Conservation (phyloP, 2,797 vertebrate genomes). For the Microctenopoma stevenorrisi region DNA sequence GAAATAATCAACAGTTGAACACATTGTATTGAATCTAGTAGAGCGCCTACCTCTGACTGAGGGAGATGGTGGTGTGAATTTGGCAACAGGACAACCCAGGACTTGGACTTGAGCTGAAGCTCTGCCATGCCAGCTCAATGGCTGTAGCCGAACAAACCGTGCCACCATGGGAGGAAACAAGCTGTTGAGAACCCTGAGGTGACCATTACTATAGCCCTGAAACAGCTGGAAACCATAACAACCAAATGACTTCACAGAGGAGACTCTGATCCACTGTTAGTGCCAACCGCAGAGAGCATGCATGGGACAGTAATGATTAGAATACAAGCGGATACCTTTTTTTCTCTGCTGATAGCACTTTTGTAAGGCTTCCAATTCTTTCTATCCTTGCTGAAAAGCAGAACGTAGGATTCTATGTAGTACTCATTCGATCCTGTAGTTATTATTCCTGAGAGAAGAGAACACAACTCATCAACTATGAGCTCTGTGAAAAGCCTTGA, state of each 20-base stretch:
- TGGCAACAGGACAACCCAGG: slow-evolving; percentile 80
- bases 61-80: slow-evolving; percentile 53
- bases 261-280: neutral
- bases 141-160: slow-evolving; percentile 84
- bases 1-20: neutral
- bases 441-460: slow-evolving; percentile 80
- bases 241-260: slow-evolving; percentile 32
- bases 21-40: neutral
- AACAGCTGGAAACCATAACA: slow-evolving; percentile 81
- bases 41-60: slow-evolving; percentile 43
- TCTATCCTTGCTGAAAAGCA: slow-evolving; percentile 86
- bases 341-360: slow-evolving; percentile 78
- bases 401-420: slow-evolving; percentile 81
- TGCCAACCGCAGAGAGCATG: neutral
- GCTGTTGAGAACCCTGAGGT: slow-evolving; percentile 81
- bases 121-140: slow-evolving; percentile 77
- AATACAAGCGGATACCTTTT: slow-evolving; percentile 76
- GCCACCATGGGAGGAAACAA: slow-evolving; percentile 84
- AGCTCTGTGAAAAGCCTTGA: neutral
- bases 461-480: neutral
- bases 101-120: slow-evolving; percentile 81
- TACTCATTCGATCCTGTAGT: slow-evolving; percentile 81
- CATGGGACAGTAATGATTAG: neutral
- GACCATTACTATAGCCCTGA: slow-evolving; percentile 81
- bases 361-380: slow-evolving; percentile 88